Evolutionary conservation across 1,140 invertebrate genomes (phyloP).

Genomic region (Drosophila subpulchrella): DNA sequence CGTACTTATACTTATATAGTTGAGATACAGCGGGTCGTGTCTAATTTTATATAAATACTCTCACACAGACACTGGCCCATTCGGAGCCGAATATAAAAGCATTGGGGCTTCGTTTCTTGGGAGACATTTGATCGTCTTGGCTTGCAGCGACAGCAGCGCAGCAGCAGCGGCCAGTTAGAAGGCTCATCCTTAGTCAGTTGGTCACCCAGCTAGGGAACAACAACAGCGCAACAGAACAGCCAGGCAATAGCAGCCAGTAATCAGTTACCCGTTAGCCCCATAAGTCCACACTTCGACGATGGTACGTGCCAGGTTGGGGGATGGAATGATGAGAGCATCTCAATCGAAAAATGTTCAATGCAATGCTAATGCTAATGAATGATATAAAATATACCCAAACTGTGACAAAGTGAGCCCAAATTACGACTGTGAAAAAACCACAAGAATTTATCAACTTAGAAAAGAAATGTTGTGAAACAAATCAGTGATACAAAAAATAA

Average conservation of each 20-base stretch:
- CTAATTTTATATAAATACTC: constrained; percentile 72
- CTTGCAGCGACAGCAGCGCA: constrained; percentile 68
- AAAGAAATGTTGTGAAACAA: constrained; percentile 6
- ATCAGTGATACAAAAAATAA: constrained; percentile 23
- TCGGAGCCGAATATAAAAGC: constrained; percentile 80
- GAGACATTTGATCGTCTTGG: constrained; percentile 84
- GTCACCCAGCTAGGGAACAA: constrained; percentile 42
- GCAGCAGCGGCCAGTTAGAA: constrained; percentile 51
- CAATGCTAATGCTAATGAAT: constrained; percentile 1
- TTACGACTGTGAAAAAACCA: constrained; percentile 5
- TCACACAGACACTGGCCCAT: constrained; percentile 31
- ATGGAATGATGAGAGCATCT: not conserved
- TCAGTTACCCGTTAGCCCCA: constrained; percentile 4
- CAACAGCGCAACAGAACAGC: constrained; percentile 48
- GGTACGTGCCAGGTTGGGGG: constrained; percentile 29
- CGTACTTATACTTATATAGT: constrained; percentile 67
- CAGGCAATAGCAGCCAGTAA: constrained; percentile 12
- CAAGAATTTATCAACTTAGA: not conserved
- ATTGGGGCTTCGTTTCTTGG: constrained; percentile 76
- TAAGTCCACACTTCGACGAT: constrained; percentile 18
- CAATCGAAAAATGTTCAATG: constrained; percentile 1
- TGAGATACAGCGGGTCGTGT: constrained; percentile 44
- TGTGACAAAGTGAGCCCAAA: constrained; percentile 27
- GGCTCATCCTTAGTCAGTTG: constrained; percentile 54
- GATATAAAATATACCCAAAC: constrained; percentile 15